Conservation (phyloP, 2,888 invertebrate genomes). For the Thecocarcelia acutangulata region DNA sequence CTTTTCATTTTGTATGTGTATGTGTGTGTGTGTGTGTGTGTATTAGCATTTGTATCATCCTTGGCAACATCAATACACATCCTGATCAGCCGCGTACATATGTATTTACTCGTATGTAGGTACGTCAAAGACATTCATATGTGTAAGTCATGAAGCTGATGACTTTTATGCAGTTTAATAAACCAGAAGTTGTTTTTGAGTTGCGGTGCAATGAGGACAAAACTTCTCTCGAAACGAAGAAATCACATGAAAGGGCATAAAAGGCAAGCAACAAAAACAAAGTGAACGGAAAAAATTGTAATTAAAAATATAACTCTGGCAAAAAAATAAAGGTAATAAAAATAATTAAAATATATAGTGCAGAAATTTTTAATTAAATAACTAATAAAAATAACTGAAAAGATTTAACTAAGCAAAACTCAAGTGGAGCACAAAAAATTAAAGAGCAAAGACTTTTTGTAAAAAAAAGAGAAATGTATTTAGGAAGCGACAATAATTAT, state of each 20-base stretch:
- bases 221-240: neutral
- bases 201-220: constrained; percentile 37
- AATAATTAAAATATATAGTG: constrained; percentile 48
- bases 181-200: constrained; percentile 50
- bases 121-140: constrained; percentile 24
- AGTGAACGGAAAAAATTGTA: constrained; percentile 10
- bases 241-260: neutral
- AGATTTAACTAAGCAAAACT: neutral
- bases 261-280: constrained; percentile 3
- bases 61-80: neutral
- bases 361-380: constrained; percentile 43
- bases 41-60: constrained; percentile 13
- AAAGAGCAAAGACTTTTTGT: neutral
- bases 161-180: constrained; percentile 64
- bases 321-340: constrained; percentile 18
- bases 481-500: too few relatives aligned
- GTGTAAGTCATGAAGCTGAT: constrained; percentile 10
- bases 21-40: too few relatives aligned
- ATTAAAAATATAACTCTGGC: neutral
- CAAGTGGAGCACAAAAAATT: neutral
- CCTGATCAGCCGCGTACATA: neutral
- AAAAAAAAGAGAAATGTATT: neutral
- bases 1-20: constrained; percentile 36
- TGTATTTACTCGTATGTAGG: neutral
- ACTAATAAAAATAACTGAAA: constrained; percentile 22